These are phyloP conservation scores for Margaritifera margaritifera DNA, from an alignment of 2,888 invertebrate species.

Conservation along the genomic window DNA sequence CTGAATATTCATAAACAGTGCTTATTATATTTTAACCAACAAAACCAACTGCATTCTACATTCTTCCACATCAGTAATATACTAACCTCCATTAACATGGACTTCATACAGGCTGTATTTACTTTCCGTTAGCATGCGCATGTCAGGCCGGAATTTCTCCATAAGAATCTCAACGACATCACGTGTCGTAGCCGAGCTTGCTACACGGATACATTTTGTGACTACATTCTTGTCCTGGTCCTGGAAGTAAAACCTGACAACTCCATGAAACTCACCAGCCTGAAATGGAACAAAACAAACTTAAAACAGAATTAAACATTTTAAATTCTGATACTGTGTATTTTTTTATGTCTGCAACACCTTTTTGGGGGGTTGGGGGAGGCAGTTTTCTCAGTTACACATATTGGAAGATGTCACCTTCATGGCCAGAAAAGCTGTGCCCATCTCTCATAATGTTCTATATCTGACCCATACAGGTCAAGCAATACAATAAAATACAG, in stretches of 20 bases:
- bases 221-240: constrained; percentile 96
- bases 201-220: constrained; percentile 98
- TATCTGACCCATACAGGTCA: too few relatives aligned
- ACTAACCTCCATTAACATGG: constrained; percentile 81
- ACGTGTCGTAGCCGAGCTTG: constrained; percentile 95
- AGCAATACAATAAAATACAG: too few relatives aligned
- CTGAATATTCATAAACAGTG: too few relatives aligned
- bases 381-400: background rate
- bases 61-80: background rate
- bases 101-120: constrained; percentile 78
- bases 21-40: too few relatives aligned
- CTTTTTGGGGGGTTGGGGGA: background rate
- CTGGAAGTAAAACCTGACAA: constrained; percentile 99
- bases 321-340: too few relatives aligned
- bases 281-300: constrained; percentile 74
- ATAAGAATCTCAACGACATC: constrained; percentile 98
- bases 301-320: too few relatives aligned
- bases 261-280: constrained; percentile 98
- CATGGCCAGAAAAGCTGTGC: too few relatives aligned
- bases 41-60: too few relatives aligned
- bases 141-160: constrained; percentile 99
- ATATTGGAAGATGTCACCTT: too few relatives aligned
- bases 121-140: constrained; percentile 87
- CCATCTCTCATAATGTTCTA: too few relatives aligned
- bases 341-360: background rate